A percentile compares a stretch with the other conserved stretches of the same genome.
Conservation (phyloP, 92 coral and sea anemone genomes). For the Diadumene lineata region DNA sequence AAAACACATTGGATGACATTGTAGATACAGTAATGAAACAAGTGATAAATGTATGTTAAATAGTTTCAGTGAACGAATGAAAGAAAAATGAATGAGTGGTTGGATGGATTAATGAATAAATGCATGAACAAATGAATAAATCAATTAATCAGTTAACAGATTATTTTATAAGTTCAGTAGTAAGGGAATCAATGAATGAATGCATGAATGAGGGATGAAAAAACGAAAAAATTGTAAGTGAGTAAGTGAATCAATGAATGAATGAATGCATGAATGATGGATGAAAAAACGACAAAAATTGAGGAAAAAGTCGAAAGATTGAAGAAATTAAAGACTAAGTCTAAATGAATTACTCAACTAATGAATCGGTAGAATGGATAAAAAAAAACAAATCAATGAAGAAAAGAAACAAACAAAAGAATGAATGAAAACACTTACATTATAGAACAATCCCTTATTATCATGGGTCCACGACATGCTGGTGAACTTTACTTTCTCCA, state of each 20-base stretch:
- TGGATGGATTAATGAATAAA: neutral
- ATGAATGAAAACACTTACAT: slow-evolving; percentile 56
- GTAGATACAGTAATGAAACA: no score
- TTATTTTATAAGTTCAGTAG: no score
- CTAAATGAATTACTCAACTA: neutral
- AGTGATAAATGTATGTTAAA: neutral
- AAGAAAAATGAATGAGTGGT: neutral
- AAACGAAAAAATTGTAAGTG: no score
- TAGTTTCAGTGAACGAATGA: neutral
- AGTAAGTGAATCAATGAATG: neutral
- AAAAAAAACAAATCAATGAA: no score
- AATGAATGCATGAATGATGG: neutral
- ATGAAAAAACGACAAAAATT: neutral
- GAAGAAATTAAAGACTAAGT: no score
- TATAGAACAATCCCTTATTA: slow-evolving; percentile 90
- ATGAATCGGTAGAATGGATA: neutral
- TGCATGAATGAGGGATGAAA: neutral
- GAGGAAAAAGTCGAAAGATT: neutral
- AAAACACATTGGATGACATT: neutral
- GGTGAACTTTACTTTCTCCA: slow-evolving; percentile 91
- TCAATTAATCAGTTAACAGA: no score
- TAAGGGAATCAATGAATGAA: neutral
- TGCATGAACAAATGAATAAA: neutral
- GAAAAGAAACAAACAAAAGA: neutral
- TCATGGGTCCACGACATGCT: slow-evolving; percentile 98